phyloP scores from a whole-genome alignment of 2,888 invertebrate genomes.

The Cerceris ruficornis region DNA sequence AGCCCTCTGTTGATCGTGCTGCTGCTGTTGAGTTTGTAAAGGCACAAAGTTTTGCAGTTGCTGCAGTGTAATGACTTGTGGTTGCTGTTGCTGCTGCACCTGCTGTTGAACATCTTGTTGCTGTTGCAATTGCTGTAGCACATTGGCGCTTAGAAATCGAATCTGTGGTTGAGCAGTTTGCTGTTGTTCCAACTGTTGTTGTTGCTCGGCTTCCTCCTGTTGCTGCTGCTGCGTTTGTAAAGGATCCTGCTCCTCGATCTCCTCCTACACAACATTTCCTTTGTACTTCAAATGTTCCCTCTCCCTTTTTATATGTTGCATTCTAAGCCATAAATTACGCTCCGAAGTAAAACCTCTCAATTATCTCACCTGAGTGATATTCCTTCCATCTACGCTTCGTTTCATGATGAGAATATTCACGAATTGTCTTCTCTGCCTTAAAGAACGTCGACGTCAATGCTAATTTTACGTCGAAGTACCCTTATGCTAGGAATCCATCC shows the following conservation, averaged over 20 bases:
- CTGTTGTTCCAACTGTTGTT: slow-evolving; percentile 70
- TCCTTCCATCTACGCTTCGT: slow-evolving; percentile 65
- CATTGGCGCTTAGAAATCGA: slow-evolving; percentile 77
- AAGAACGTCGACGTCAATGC: slow-evolving; percentile 14
- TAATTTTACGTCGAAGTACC: slow-evolving; percentile 24
- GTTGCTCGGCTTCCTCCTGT: slow-evolving; percentile 68
- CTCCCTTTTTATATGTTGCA: not conserved
- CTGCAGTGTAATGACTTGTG: slow-evolving; percentile 82
- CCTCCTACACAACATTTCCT: slow-evolving; percentile 67
- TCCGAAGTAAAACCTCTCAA: not conserved
- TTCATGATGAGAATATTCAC: slow-evolving; percentile 65
- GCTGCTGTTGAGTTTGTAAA: slow-evolving; percentile 78
- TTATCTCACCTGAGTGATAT: slow-evolving; percentile 62
- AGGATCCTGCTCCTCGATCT: slow-evolving; percentile 77
- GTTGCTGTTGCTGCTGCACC: slow-evolving; percentile 79
- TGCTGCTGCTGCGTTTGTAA: slow-evolving; percentile 70
- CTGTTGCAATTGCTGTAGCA: slow-evolving; percentile 80
- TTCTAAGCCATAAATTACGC: not conserved
- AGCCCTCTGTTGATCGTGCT: slow-evolving; percentile 78
- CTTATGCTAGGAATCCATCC: slow-evolving; percentile 58
- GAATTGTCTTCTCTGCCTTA: not conserved
- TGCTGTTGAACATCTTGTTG: slow-evolving; percentile 82
- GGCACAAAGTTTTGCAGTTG: slow-evolving; percentile 83
- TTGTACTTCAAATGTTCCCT: not conserved
- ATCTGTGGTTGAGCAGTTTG: slow-evolving; percentile 76